phyloP scores from a whole-genome alignment of 92 coral and sea anemone species.

The Micromussa lordhowensis region DNA sequence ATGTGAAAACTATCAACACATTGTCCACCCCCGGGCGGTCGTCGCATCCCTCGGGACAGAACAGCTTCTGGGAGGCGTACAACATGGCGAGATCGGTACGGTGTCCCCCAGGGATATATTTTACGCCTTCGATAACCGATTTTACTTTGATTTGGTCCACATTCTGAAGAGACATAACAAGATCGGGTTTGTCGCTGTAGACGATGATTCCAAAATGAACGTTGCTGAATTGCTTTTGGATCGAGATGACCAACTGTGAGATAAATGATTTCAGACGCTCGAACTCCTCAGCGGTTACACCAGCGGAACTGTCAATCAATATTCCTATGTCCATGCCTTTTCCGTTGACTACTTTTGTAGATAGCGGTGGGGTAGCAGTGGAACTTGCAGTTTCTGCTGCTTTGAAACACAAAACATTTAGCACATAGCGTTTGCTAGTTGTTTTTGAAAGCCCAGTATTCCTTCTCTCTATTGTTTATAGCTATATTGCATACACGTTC shows the following conservation, averaged over 20 bases:
- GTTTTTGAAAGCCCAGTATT: too few species aligned
- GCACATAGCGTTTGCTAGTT: too few species aligned
- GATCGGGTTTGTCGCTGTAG: slow-evolving; percentile 24
- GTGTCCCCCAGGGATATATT: slow-evolving; percentile 25
- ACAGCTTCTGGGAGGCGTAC: slow-evolving; percentile 16
- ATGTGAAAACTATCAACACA: slow-evolving; percentile 29
- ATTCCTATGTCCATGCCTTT: slow-evolving; percentile 24
- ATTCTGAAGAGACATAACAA: slow-evolving; percentile 10
- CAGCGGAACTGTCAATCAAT: not conserved
- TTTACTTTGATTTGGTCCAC: not conserved
- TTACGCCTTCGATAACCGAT: not conserved
- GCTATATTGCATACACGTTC: too few species aligned
- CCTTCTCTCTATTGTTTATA: too few species aligned
- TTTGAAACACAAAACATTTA: too few species aligned
- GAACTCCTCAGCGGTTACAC: slow-evolving; percentile 14
- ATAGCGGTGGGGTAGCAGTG: not conserved
- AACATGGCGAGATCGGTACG: slow-evolving; percentile 41
- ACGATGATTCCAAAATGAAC: slow-evolving; percentile 29
- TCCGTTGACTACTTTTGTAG: not conserved
- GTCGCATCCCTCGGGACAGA: slow-evolving; percentile 18
- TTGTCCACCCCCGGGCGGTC: slow-evolving; percentile 18
- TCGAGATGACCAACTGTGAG: slow-evolving; percentile 6
- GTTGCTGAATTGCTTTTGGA: not conserved
- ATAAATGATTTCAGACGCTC: not conserved
- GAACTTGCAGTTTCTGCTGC: too few species aligned